These are phyloP conservation scores for Watsonalla cultraria DNA, from an alignment of 2,888 invertebrate species.

Conservation along the genomic window DNA sequence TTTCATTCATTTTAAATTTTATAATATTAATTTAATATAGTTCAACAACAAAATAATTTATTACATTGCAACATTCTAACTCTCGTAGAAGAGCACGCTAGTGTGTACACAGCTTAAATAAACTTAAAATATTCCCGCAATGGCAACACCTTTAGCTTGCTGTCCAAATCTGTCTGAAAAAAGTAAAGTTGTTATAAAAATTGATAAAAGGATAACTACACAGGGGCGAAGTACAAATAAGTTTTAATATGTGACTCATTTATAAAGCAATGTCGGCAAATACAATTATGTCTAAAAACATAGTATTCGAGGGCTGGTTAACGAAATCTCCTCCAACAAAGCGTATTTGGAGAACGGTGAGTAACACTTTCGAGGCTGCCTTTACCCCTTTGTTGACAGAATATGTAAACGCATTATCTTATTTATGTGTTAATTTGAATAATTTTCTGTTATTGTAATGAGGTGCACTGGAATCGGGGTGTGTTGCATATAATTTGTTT, in stretches of 20 bases:
- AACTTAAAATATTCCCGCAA: too few relatives aligned
- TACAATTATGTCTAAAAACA: conserved; percentile 78
- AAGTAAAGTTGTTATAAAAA: not conserved
- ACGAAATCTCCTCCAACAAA: conserved; percentile 97
- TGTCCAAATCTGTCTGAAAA: conserved; percentile 1
- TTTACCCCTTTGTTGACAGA: conserved; percentile 53
- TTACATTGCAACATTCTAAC: too few relatives aligned
- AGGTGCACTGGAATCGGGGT: too few relatives aligned
- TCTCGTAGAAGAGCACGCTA: too few relatives aligned
- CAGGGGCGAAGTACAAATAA: conserved; percentile 27
- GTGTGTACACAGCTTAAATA: too few relatives aligned
- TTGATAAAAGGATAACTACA: conserved; percentile 5
- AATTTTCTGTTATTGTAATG: not conserved
- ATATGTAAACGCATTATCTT: conserved; percentile 25
- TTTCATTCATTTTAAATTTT: too few relatives aligned
- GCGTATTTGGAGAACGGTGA: conserved; percentile 95
- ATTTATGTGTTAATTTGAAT: conserved; percentile 13
- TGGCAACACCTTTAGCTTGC: not conserved
- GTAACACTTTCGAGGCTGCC: conserved; percentile 51
- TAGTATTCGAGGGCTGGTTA: conserved; percentile 95
- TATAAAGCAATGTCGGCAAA: conserved; percentile 21
- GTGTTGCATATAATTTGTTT: too few relatives aligned
- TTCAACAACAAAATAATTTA: too few relatives aligned
- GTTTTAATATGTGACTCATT: conserved; percentile 44
- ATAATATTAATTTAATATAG: too few relatives aligned